A percentile compares a stretch with the other conserved stretches of the same genome.
phyloP scores from a whole-genome alignment of 1,140 invertebrate species.

The Drosophila elegans region DNA sequence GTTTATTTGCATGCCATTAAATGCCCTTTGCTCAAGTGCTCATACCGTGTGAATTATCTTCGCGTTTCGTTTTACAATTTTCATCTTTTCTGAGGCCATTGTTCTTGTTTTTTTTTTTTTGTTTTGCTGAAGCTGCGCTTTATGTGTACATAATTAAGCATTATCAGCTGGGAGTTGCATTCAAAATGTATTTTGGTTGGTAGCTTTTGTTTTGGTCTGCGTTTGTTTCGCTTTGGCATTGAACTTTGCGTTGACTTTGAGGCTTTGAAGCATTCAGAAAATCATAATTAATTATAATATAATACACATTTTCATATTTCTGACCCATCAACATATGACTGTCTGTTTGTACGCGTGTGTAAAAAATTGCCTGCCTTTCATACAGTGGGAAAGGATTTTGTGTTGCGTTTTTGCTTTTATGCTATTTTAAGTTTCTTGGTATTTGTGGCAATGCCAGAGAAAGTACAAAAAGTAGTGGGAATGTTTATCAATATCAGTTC shows the following conservation, averaged over 20 bases:
- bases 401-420: conserved; percentile 23
- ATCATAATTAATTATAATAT: conserved; percentile 78
- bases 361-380: conserved; percentile 58
- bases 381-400: conserved; percentile 36
- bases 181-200: conserved; percentile 51
- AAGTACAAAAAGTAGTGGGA: conserved; percentile 43
- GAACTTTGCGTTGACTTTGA: conserved; percentile 80
- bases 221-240: conserved; percentile 68
- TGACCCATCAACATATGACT: conserved; percentile 43
- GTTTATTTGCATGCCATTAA: conserved; percentile 39
- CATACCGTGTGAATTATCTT: conserved; percentile 69
- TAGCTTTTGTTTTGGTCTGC: conserved; percentile 42
- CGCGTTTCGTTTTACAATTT: conserved; percentile 44
- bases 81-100: conserved; percentile 41
- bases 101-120: conserved; percentile 50
- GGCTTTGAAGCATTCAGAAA: conserved; percentile 57
- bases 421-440: conserved; percentile 12
- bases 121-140: conserved; percentile 60
- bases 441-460: conserved; percentile 56
- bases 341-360: conserved; percentile 43
- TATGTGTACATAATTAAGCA: conserved; percentile 77
- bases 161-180: conserved; percentile 69
- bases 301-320: conserved; percentile 74
- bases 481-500: conserved; percentile 10
- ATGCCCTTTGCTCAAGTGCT: conserved; percentile 41